phyloP scores from a whole-genome alignment of 2,113 vertebrate genomes.

The Solenodon paradoxus region DNA sequence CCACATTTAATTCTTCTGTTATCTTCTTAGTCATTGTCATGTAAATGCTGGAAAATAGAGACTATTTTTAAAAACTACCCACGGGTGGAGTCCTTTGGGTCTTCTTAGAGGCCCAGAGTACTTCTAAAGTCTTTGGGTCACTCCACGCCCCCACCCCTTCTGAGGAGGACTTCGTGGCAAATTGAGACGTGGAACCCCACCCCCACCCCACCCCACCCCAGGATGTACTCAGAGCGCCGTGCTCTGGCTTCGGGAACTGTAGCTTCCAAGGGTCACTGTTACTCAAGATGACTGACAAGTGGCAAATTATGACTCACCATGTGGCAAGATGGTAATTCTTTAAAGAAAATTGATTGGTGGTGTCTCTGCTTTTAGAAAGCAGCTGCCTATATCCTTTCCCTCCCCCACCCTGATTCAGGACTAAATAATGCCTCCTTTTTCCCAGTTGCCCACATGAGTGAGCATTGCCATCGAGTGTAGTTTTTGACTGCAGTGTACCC shows the following conservation, averaged over 20 bases:
- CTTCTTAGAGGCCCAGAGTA: not conserved
- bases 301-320: not conserved
- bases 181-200: not conserved
- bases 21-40: not conserved
- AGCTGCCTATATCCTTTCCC: not conserved
- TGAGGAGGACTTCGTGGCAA: no score
- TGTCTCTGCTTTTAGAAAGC: not conserved
- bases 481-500: not conserved
- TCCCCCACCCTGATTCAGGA: no score
- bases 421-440: not conserved
- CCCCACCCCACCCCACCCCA: no score
- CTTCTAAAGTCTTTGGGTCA: no score
- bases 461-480: not conserved
- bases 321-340: not conserved
- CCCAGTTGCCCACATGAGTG: fast-evolving
- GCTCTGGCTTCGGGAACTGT: not conserved
- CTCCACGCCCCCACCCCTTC: no score
- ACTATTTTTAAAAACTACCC: not conserved
- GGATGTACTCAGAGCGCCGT: no score
- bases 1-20: not conserved
- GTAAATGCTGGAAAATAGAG: not conserved
- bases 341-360: not conserved
- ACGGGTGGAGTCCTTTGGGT: not conserved
- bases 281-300: not conserved
- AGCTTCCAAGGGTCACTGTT: no score